Percentiles rank a stretch among this genome's conserved stretches.
Evolutionary conservation across 2,888 invertebrate genomes (phyloP).

Genomic region (Petrophora chlorosata): DNA sequence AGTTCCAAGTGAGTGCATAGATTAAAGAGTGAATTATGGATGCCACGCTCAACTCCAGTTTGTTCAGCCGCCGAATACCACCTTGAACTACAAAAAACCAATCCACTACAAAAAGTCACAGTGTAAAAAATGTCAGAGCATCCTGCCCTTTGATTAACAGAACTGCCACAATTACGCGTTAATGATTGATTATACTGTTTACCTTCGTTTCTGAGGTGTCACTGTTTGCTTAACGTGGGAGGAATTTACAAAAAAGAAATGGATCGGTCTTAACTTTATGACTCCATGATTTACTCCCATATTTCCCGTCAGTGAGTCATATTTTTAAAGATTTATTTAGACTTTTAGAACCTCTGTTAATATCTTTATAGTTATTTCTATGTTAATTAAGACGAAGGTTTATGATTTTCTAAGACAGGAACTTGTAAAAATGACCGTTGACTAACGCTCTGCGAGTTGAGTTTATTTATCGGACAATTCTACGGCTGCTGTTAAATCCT

Average conservation of each 20-base stretch:
- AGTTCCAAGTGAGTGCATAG: slow-evolving; percentile 47
- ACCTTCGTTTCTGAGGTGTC: slow-evolving; percentile 67
- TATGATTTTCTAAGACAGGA: too few species aligned
- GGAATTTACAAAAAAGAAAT: slow-evolving; percentile 9
- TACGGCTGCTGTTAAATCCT: too few species aligned
- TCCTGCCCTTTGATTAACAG: slow-evolving; percentile 68
- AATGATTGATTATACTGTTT: slow-evolving; percentile 78
- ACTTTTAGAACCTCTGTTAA: too few species aligned
- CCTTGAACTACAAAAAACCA: slow-evolving; percentile 52
- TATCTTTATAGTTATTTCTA: too few species aligned
- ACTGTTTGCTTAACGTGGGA: slow-evolving; percentile 60
- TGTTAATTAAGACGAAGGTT: too few species aligned
- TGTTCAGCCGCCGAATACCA: slow-evolving; percentile 64
- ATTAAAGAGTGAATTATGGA: slow-evolving; percentile 78
- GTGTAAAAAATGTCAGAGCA: slow-evolving; percentile 63
- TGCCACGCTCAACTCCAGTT: slow-evolving; percentile 74
- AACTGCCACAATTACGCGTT: slow-evolving; percentile 63
- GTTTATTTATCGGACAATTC: too few species aligned
- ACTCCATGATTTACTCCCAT: too few species aligned
- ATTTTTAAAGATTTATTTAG: too few species aligned
- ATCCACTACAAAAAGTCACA: slow-evolving; percentile 31
- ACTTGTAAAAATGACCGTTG: too few species aligned
- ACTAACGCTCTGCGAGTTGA: too few species aligned
- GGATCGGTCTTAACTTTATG: too few species aligned
- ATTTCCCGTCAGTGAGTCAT: too few species aligned